phyloP scores from a whole-genome alignment of 2,888 invertebrate species.

The Urechis unicinctus region DNA sequence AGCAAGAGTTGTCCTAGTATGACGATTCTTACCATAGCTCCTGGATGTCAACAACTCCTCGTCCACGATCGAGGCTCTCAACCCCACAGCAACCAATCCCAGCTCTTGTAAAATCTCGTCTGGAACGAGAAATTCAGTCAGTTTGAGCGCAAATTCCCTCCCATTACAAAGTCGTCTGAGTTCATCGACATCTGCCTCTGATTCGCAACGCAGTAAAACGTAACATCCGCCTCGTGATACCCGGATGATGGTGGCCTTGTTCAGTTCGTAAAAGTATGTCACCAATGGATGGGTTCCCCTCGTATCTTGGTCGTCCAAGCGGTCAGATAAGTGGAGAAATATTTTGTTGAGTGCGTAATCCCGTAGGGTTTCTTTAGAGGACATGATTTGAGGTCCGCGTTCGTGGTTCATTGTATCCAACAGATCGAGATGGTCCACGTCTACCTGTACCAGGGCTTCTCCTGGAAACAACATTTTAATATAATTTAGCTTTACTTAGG shows the following conservation, averaged over 20 bases:
- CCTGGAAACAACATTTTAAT: too few relatives aligned
- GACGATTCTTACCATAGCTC: too few relatives aligned
- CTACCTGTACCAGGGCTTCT: background rate
- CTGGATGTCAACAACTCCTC: background rate
- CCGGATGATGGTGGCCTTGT: background rate
- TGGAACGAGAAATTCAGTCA: background rate
- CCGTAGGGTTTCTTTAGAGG: background rate
- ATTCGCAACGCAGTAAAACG: background rate
- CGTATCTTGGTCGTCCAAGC: background rate
- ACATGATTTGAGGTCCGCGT: too few relatives aligned
- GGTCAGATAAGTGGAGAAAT: background rate
- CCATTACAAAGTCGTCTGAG: background rate
- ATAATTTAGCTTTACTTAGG: too few relatives aligned
- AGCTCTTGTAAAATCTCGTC: background rate
- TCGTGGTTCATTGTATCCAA: too few relatives aligned
- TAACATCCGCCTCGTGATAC: background rate
- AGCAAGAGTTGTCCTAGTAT: too few relatives aligned
- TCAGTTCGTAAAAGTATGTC: background rate
- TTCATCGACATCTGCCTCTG: background rate
- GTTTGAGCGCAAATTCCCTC: background rate
- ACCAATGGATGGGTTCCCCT: background rate
- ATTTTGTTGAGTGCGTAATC: background rate
- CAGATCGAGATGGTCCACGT: background rate
- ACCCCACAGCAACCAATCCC: background rate
- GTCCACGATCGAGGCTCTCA: background rate